phyloP scores from a whole-genome alignment of 2,888 invertebrate species.

The Machimus atricapillus region DNA sequence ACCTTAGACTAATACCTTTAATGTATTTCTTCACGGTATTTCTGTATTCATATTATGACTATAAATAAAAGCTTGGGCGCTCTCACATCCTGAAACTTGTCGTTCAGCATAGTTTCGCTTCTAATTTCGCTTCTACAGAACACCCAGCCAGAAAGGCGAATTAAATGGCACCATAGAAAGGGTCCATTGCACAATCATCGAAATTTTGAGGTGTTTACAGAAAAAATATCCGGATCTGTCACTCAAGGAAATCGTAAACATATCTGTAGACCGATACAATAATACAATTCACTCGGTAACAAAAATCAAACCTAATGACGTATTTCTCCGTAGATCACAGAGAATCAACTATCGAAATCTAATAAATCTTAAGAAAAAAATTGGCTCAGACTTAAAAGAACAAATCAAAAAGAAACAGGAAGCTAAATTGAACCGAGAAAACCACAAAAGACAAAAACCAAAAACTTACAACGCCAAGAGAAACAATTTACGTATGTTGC shows the following conservation, averaged over 20 bases:
- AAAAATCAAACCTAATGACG: constrained; percentile 1
- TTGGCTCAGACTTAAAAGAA: no score
- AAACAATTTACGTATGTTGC: constrained; percentile 16
- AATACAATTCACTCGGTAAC: constrained; percentile 25
- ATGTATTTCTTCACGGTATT: no score
- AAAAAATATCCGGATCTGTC: background rate
- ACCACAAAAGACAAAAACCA: background rate
- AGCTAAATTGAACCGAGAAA: background rate
- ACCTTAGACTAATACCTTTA: no score
- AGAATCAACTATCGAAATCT: constrained; percentile 1
- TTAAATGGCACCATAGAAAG: constrained; percentile 36
- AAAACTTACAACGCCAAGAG: constrained; percentile 13
- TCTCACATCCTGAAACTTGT: no score
- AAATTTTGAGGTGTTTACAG: constrained; percentile 24
- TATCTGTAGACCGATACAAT: constrained; percentile 18
- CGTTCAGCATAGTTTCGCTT: no score
- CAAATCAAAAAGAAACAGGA: no score
- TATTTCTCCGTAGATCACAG: constrained; percentile 7
- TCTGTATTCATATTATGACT: no score
- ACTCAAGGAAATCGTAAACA: constrained; percentile 14
- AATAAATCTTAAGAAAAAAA: background rate
- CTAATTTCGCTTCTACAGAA: no score
- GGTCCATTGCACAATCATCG: constrained; percentile 32
- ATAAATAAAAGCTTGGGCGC: no score
- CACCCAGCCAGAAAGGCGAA: background rate